phyloP scores from a whole-genome alignment of 2,797 vertebrate species.

The Pagetopsis macropterus region DNA sequence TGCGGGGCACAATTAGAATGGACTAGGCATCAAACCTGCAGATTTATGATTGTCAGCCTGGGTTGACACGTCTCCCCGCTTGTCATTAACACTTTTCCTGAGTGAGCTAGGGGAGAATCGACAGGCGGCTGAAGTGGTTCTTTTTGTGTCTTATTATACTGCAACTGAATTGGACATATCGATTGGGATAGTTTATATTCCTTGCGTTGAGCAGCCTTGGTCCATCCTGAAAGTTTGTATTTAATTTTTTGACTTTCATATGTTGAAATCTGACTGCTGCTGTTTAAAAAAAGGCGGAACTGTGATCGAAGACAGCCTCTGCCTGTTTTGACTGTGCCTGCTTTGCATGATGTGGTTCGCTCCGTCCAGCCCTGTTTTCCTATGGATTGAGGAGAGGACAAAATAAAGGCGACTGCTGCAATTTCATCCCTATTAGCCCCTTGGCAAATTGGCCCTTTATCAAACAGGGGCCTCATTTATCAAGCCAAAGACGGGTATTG shows the following conservation, averaged over 20 bases:
- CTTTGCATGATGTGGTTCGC: constrained; percentile 55
- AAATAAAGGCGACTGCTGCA: constrained; percentile 83
- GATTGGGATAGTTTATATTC: constrained; percentile 44
- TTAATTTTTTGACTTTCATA: constrained; percentile 25
- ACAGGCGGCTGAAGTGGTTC: constrained; percentile 1
- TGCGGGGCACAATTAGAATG: constrained; percentile 5
- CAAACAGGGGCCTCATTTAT: constrained; percentile 82
- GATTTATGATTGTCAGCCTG: constrained; percentile 29
- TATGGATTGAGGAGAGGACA: constrained; percentile 75
- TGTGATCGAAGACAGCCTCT: constrained; percentile 40
- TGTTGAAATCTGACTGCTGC: constrained; percentile 27
- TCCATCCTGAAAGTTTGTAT: constrained; percentile 13
- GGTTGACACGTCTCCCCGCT: constrained; percentile 19
- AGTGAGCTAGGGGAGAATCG: background rate
- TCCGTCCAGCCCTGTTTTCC: constrained; percentile 60
- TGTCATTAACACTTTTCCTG: constrained; percentile 28
- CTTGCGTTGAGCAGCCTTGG: constrained; percentile 7
- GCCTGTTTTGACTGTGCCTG: constrained; percentile 45
- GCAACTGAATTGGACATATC: constrained; percentile 19
- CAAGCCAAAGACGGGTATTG: constrained; percentile 84
- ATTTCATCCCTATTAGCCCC: constrained; percentile 82
- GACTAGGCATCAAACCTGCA: constrained; percentile 5
- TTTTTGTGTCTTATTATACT: constrained; percentile 27
- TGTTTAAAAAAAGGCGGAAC: constrained; percentile 25
- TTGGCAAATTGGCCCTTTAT: constrained; percentile 85